phyloP scores from a whole-genome alignment of 2,113 vertebrate genomes.

The Ramphastos sulfuratus region DNA sequence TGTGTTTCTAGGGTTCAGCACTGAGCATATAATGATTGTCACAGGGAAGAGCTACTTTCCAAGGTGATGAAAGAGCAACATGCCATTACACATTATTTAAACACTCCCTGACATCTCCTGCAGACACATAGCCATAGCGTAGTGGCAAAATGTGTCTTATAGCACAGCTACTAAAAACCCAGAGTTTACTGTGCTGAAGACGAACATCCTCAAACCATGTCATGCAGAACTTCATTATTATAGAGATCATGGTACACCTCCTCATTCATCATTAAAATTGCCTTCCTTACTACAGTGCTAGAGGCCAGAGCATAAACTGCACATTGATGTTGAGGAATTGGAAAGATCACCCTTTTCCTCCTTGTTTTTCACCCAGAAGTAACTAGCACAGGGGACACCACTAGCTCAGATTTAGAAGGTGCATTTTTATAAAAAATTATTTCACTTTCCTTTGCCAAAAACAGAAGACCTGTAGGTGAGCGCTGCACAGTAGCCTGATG shows the following conservation, averaged over 20 bases:
- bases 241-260: not conserved
- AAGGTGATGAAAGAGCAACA: slow-evolving; percentile 62
- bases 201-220: not conserved
- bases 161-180: not conserved
- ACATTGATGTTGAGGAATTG: accelerated
- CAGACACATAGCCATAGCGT: not conserved
- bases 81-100: slow-evolving; percentile 55
- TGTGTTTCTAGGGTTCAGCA: slow-evolving; percentile 46
- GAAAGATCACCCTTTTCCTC: not conserved
- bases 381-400: not conserved
- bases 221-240: not conserved
- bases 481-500: not conserved
- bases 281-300: not conserved
- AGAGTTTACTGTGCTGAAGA: not conserved
- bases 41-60: slow-evolving; percentile 58
- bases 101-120: slow-evolving; percentile 44
- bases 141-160: not conserved
- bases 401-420: not conserved
- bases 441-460: not conserved
- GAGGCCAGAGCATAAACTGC: not conserved
- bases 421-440: not conserved
- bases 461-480: not conserved
- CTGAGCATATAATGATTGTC: slow-evolving; percentile 62
- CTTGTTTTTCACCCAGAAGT: not conserved
- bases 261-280: not conserved